phyloP scores from a whole-genome alignment of 35 echinoderm and acorn worm species.

The Apostichopus japonicus region DNA sequence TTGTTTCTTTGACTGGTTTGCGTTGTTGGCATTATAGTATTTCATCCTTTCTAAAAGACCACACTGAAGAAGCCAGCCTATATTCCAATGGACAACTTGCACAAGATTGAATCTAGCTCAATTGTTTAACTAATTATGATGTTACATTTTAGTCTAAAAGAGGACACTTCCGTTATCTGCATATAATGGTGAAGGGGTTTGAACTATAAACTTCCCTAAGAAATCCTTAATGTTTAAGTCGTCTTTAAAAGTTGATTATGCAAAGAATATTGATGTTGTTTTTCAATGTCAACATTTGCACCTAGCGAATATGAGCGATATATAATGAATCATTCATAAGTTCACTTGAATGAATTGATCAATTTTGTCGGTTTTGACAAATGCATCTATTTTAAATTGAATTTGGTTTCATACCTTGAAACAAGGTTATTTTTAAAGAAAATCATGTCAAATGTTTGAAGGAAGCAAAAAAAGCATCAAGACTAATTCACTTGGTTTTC shows the following conservation, averaged over 20 bases:
- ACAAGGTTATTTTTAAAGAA: neutral
- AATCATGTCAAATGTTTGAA: neutral
- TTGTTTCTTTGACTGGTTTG: neutral
- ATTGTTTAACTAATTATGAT: conserved; percentile 40
- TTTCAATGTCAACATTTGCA: neutral
- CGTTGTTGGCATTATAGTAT: neutral
- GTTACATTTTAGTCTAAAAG: conserved; percentile 34
- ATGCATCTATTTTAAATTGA: conserved; percentile 11
- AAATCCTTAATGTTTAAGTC: neutral
- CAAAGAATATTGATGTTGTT: neutral
- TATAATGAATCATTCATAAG: neutral
- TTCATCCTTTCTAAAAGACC: neutral
- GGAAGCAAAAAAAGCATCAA: neutral
- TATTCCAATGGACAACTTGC: conserved; percentile 11
- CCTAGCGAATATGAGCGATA: neutral
- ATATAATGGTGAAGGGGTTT: conserved; percentile 15
- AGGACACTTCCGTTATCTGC: neutral
- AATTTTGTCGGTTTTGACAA: neutral
- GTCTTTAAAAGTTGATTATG: neutral
- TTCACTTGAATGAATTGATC: neutral
- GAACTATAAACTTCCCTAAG: neutral
- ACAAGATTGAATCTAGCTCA: conserved; percentile 47
- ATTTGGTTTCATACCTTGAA: conserved; percentile 5
- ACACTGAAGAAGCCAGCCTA: conserved; percentile 10
- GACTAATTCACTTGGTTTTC: neutral